Base-by-base conservation (phyloP, 2,797 vertebrate genomes). In the Myoxocephalus aenaeus region DNA sequence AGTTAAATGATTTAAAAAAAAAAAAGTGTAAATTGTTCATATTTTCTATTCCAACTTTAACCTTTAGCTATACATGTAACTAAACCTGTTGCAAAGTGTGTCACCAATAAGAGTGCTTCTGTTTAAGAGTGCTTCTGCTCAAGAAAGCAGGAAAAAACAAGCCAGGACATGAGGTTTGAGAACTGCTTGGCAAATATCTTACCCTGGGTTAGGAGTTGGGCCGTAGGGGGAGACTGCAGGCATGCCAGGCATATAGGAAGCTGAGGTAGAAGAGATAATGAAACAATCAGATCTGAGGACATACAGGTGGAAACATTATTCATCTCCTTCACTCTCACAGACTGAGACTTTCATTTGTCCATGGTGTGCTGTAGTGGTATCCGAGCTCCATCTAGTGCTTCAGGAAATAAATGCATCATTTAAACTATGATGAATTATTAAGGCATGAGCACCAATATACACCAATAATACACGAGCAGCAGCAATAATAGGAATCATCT, bases 231-330 rank as follows among this genome's bases (percentile, higher is more conserved):
- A 94, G 70, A 97, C 96, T 32, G 96, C 93, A 61, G 97, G 95
- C 96, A 99, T 96, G 79, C 95, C 96, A 1, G 98, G 97, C 95
- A 99, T 97, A 81, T 99, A 99, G 50, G 98, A 97, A 93, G 97
- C 98, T 99, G 86, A 67, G 44, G 61, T 29, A 92, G 79, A 86
- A 32, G 32, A 32, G 32, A 32, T 10, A 7, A 54, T 12, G 3
- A 77, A 59, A 87, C 25, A 81, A 80, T 70, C 0, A 87, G 8
- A 25, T 42, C 12, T 25, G 3, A 62, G n/a, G 6, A 58, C 3
- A 79, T 22, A 48, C 14, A 42, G 1, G 7, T 66, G 32, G 72
- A 70, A 65, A 42, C 15, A 46, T 46, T 66, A 1, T 67, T 20
- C 2, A 9, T 38, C n/a, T 18, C 32, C 44, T 53, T 38, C 22